A percentile compares a stretch with the other conserved stretches of the same genome.
These are phyloP conservation scores for Andrena trimmerana DNA, from an alignment of 2,888 invertebrate genomes.

Conservation along the genomic window DNA sequence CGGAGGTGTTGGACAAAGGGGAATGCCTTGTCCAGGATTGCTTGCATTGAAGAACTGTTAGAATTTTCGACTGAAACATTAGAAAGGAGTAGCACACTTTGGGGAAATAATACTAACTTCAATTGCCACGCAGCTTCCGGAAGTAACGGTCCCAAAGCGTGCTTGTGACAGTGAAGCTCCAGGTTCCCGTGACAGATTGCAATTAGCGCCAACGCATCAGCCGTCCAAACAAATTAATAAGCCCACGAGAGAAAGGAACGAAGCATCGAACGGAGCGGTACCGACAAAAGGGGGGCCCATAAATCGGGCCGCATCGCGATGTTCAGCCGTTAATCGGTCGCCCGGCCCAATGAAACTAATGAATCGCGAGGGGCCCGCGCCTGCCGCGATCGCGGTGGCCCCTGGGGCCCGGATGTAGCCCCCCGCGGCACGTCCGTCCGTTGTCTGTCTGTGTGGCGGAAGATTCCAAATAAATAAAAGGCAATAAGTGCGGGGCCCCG, in stretches of 20 bases:
- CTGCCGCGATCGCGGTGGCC: constrained; percentile 65
- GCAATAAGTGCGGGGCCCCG: constrained; percentile 84
- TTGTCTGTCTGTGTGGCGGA: constrained; percentile 73
- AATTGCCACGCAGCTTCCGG: not conserved
- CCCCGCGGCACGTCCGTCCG: constrained; percentile 72
- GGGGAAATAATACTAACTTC: too few relatives aligned
- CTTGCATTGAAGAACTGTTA: not conserved
- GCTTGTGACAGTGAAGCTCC: not conserved
- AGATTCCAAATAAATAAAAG: constrained; percentile 85
- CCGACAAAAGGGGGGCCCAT: constrained; percentile 46
- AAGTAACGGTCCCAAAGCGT: not conserved
- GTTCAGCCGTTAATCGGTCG: constrained; percentile 70
- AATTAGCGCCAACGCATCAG: constrained; percentile 35
- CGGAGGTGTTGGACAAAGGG: not conserved
- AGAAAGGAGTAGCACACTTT: not conserved
- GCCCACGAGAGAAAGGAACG: constrained; percentile 17
- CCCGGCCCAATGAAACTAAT: constrained; percentile 74
- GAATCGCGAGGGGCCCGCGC: constrained; percentile 74
- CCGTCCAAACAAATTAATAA: constrained; percentile 37
- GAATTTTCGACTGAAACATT: not conserved
- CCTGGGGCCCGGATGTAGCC: constrained; percentile 82
- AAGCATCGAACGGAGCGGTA: constrained; percentile 46
- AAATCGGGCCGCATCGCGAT: constrained; percentile 62
- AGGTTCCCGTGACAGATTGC: constrained; percentile 9
- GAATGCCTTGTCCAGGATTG: not conserved